Percentiles rank a stretch among this genome's conserved stretches.
Evolutionary conservation across 2,113 vertebrate species (phyloP).

Genomic region (Callionymus lyra): DNA sequence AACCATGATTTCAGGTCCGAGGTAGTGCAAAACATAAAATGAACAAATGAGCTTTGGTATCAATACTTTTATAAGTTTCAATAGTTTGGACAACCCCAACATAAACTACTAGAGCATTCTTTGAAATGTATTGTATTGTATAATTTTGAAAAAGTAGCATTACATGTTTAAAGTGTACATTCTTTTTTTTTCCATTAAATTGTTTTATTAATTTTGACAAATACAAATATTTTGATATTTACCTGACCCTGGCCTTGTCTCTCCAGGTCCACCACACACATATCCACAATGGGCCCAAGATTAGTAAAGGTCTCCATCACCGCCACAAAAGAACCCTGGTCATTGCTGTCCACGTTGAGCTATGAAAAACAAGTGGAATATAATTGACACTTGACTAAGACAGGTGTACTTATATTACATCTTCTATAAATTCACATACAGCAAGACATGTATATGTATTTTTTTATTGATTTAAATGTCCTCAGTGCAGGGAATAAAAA

Average conservation of each 20-base stretch:
- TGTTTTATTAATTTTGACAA: too few relatives aligned
- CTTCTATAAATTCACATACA: background rate
- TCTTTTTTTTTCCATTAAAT: too few relatives aligned
- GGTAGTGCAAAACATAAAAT: too few relatives aligned
- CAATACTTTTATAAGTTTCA: too few relatives aligned
- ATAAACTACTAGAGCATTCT: too few relatives aligned
- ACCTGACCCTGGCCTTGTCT: slow-evolving; percentile 97
- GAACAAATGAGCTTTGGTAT: too few relatives aligned
- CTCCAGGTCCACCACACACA: slow-evolving; percentile 98
- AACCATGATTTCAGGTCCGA: too few relatives aligned
- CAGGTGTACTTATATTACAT: background rate
- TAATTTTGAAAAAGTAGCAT: too few relatives aligned
- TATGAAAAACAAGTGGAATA: slow-evolving; percentile 39
- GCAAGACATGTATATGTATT: too few relatives aligned
- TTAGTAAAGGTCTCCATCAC: slow-evolving; percentile 99
- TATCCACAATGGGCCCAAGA: slow-evolving; percentile 94
- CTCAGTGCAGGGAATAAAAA: background rate
- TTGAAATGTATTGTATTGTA: too few relatives aligned
- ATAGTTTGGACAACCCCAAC: too few relatives aligned
- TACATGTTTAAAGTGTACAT: too few relatives aligned
- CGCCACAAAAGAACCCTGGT: slow-evolving; percentile 92
- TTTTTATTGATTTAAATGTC: background rate
- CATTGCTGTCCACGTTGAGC: slow-evolving; percentile 97
- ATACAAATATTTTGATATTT: slow-evolving; percentile 9
- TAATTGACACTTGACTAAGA: background rate